Evolutionary conservation across 2,113 vertebrate species (phyloP), one percentile per base, ranked within the genome.

Genomic region (Panthera leo): DNA sequence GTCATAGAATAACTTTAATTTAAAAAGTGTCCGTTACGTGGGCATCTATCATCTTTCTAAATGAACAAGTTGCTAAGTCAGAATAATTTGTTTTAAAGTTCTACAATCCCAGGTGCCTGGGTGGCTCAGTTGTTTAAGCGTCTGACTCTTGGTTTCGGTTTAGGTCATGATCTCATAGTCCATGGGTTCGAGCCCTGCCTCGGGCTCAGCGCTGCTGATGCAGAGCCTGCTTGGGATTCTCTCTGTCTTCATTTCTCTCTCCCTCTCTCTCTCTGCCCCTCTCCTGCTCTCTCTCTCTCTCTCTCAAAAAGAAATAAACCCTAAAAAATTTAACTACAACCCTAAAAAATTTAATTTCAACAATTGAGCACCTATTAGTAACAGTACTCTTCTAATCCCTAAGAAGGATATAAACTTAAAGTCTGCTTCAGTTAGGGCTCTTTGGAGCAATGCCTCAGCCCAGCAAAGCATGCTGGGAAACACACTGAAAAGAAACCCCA

Each of bases 1-100:
- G 15, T 55, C 51, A 83, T n/a, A 89, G 31, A 73, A 78, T 76
- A 55, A 39, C 10, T 82, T 87, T 25, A 39, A 91, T 42, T 82
- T 11, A 12, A 45, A 80, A 87, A 89, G 23, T 87, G 31, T n/a
- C 5, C 14, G 61, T 89, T 48, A 82, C 12, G 9, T 82, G 14
- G 2, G 1, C 15, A 95, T 75, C 12, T 4, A 67, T 53, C 36
- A 58, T 63, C 51, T 85, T 87, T 65, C 45, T 80, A 65, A 86
- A 67, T 76, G 19, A 89, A 82, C 2, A 67, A 76, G 89, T n/a
- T 91, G n/a, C 5, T 85, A 82, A 68, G 58, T 42, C 76, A 10
- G 1, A 92, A 97, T 94, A 76, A 53, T 63, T 95, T 51, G 34
- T 29, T 48, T 96, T 75, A 92, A 85, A 68, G 6, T 94, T 36